Base-by-base conservation (phyloP, 2,113 vertebrate species). In the Glaucomys volans region DNA sequence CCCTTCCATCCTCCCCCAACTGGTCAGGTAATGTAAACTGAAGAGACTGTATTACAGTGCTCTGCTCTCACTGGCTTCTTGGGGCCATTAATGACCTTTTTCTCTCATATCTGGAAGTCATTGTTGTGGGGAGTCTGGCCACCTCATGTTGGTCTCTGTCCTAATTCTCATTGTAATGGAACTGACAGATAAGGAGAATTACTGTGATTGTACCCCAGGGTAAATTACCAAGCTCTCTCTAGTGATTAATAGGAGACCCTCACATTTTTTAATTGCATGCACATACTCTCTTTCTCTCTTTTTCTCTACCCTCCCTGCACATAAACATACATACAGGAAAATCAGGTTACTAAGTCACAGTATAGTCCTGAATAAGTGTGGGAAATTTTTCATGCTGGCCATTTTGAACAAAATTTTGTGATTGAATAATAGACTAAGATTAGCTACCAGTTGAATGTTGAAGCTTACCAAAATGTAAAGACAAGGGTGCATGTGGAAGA, bases 101-200 rank as follows among this genome's bases (percentile, higher is more conserved):
- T 22, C 37, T 52, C 32, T 95, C 44, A 24, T 47, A 74, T 42
- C 52, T 90, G 28, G n/a, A 54, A 30, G 24, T 44, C 30, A 28
- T 44, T 35, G 86, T 42, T 44, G 54, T n/a, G 50, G 12, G 35
- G 20, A 30, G 18, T 95, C 67, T 96, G 77, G 12, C 75, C n/a
- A 35, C 22, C 11, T 96, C 37, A 72, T 54, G 47, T 50, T 66
- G 4, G 26, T 83, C 44, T 84, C 35, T 76, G 50, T 83, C 22
- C 66, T 69, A 93, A 80, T 93, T 94, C 35, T 79, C 74, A 91
- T 91, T 81, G 40, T 90, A 75, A 66, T 87, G 37, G 14, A 96
- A 66, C 40, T 83, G 86, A 88, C 26, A 83, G 93, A 74, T 86
- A 94, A 95, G 16, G 74, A 66, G 54, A 96, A 96, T 64, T 74